Conservation (phyloP, 2,113 vertebrate species). For the Alligator sinensis region DNA sequence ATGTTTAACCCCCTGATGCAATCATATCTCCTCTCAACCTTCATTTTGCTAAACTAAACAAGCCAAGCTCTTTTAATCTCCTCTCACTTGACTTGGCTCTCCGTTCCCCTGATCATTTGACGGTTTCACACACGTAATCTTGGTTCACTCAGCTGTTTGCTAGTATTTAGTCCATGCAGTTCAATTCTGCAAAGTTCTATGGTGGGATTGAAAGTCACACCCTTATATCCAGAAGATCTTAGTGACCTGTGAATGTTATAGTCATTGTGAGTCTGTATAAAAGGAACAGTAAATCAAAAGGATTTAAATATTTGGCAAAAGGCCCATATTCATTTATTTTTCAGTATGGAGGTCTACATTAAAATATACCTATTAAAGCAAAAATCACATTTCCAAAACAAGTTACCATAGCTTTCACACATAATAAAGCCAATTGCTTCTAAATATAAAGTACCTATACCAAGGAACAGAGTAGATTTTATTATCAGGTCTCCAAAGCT, state of each 20-base stretch:
- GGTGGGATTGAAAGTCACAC: background rate
- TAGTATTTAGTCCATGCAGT: background rate
- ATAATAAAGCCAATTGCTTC: background rate
- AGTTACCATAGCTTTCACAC: background rate
- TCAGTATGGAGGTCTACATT: background rate
- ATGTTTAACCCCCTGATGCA: background rate
- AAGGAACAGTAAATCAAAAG: background rate
- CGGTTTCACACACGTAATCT: background rate
- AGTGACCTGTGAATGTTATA: background rate
- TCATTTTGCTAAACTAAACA: constrained; percentile 69
- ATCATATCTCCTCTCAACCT: constrained; percentile 71
- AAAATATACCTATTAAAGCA: background rate
- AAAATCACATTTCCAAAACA: background rate
- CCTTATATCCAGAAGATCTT: background rate
- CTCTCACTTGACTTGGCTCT: background rate
- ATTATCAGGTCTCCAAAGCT: background rate
- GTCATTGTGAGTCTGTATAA: background rate
- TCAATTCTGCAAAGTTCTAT: background rate
- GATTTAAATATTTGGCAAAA: background rate
- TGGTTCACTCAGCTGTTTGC: background rate
- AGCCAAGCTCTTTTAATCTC: constrained; percentile 70
- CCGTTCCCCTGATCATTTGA: too few relatives aligned
- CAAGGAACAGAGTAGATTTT: background rate
- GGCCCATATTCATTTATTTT: background rate
- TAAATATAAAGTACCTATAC: background rate